A percentile compares a stretch with the other conserved stretches of the same genome.
Conservation (phyloP, 2,113 vertebrate species). For the Apistogramma diplotaenia region DNA sequence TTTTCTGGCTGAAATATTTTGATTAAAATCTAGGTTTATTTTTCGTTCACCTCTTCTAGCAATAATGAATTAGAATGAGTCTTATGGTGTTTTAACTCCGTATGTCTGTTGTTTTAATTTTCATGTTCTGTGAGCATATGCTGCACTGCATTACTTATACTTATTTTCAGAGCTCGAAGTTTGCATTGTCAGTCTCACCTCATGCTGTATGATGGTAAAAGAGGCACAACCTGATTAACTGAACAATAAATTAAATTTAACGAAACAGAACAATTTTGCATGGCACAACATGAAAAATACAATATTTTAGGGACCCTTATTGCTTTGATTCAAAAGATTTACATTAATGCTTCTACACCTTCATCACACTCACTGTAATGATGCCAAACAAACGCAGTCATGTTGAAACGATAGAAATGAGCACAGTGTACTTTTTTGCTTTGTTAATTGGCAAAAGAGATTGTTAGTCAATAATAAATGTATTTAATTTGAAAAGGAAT, state of each 20-base stretch:
- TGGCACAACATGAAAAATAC: not conserved
- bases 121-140: not conserved
- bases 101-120: not conserved
- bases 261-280: too few relatives aligned
- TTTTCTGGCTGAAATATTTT: not conserved
- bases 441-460: not conserved
- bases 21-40: not conserved
- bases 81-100: not conserved
- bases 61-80: not conserved
- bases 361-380: not conserved
- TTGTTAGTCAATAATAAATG: not conserved
- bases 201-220: not conserved
- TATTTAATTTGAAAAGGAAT: not conserved
- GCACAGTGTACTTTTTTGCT: not conserved
- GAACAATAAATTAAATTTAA: not conserved
- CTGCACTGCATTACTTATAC: not conserved
- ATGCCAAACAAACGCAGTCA: not conserved
- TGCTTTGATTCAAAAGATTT: not conserved
- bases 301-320: not conserved
- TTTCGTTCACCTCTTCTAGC: not conserved
- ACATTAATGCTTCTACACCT: accelerated
- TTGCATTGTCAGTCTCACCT: too few relatives aligned
- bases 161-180: too few relatives aligned
- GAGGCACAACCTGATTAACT: not conserved
- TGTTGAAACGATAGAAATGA: not conserved